Evolutionary conservation across 2,113 vertebrate genomes (phyloP), one percentile per base, ranked within the genome.

Genomic region (Laticauda colubrina): DNA sequence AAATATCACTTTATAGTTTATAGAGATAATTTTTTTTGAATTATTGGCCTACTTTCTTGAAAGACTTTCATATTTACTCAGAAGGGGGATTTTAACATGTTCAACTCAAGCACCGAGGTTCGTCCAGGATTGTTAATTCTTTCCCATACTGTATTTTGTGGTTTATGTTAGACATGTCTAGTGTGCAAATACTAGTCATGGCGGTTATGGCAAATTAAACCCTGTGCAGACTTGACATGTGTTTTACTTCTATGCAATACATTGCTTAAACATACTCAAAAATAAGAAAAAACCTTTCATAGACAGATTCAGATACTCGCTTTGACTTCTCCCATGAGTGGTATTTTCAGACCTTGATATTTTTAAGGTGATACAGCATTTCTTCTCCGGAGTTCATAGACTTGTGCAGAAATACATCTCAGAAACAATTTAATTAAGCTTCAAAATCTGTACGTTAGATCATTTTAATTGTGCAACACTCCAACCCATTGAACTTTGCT

Each of bases 391-490:
- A n/a, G 94, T 91, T 51, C 93, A 93, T 91, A 87, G 87, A 88
- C 94, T 85, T 93, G 89, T 21, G 95, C 85, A 94, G 56, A 93
- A 94, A 43, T 61, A 69, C 69, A 94, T 20, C 45, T 14, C 93
- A 88, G 53, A 94, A 95, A 54, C 7, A 57, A 56, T 96, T 94
- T 94, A 95, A 95, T 94, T 95, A 85, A 87, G 87, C 94, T 94
- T n/a, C 91, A 87, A 89, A 94, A 87, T 4, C 54, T 89, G 93
- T 92, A 93, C 55, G 45, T 21, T 94, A 88, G 23, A 87, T 89
- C 15, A 85, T 45, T 96, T 95, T 92, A 93, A 90, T 91, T 48
- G 55, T 91, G 90, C 10, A 18, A 92, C 7, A 89, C 18, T 26
- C 43, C 21, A 5, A 14, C 85, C 94, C 64, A 69, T 90, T 92